Evolutionary conservation across 2,888 invertebrate species (phyloP).

Genomic region (Hirtodrosophila confusa): DNA sequence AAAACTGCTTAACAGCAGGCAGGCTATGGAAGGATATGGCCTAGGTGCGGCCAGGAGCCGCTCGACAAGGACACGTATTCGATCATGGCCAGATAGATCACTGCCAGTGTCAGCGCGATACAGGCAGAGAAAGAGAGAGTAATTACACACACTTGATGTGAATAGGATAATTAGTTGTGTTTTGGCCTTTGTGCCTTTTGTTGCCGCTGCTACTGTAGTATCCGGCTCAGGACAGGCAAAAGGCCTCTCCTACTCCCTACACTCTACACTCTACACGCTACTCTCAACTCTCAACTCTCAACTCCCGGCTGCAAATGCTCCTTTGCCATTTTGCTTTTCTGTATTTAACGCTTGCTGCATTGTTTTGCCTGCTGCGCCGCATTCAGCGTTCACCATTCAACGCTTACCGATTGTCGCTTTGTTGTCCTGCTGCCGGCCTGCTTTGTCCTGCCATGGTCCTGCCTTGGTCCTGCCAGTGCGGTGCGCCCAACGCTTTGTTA

Average conservation of each 20-base stretch:
- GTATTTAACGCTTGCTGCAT: conserved; percentile 70
- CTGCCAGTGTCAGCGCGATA: conserved; percentile 13
- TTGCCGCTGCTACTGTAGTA: conserved; percentile 58
- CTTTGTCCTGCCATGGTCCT: conserved; percentile 6
- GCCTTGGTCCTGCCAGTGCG: not conserved
- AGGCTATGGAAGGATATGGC: not conserved
- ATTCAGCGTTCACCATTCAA: conserved; percentile 8
- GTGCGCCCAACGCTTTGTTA: conserved; percentile 26
- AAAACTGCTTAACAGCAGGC: conserved; percentile 43
- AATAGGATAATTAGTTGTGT: conserved; percentile 75
- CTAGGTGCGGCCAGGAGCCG: not conserved
- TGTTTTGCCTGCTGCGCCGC: conserved; percentile 68
- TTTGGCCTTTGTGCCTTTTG: conserved; percentile 68
- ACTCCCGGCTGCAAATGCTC: not conserved
- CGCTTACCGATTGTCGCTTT: conserved; percentile 31
- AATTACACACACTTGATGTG: conserved; percentile 72
- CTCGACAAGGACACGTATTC: conserved; percentile 35
- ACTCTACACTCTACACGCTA: too few species aligned
- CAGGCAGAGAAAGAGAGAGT: conserved; percentile 24
- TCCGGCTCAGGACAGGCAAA: conserved; percentile 37
- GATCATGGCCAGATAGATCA: conserved; percentile 55
- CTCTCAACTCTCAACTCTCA: too few species aligned
- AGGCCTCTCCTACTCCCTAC: conserved; percentile 15
- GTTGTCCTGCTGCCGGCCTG: conserved; percentile 18
- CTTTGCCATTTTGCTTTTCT: conserved; percentile 45